Conservation (phyloP, 2,888 invertebrate genomes). For the Eupeodes latifasciatus region DNA sequence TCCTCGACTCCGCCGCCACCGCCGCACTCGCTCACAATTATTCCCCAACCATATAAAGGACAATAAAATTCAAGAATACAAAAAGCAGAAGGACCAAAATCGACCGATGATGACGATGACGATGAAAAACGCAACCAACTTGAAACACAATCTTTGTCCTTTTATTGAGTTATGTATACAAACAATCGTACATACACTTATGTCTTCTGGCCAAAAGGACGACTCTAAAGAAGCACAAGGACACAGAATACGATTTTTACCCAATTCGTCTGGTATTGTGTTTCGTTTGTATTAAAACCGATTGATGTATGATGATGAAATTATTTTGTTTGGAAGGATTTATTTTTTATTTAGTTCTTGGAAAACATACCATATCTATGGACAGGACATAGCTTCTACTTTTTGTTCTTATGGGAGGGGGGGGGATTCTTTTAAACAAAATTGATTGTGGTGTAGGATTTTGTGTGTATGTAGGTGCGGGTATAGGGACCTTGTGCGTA, state of each 20-base stretch:
- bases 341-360: background rate
- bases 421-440: constrained; percentile 4
- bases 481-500: constrained; percentile 2
- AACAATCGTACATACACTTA: too few relatives aligned
- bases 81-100: constrained; percentile 5
- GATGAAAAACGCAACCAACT: constrained; percentile 44
- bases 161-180: constrained; percentile 41
- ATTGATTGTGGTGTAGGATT: constrained; percentile 10
- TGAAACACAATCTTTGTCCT: constrained; percentile 63
- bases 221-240: background rate
- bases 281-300: constrained; percentile 54
- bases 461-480: background rate
- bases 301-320: constrained; percentile 57
- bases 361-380: background rate
- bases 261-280: constrained; percentile 46
- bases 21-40: too few relatives aligned
- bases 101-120: background rate
- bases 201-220: constrained; percentile 9
- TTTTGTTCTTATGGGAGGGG: background rate
- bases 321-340: constrained; percentile 40
- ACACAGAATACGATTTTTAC: constrained; percentile 10
- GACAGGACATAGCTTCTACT: background rate
- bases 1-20: too few relatives aligned
- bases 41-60: background rate
- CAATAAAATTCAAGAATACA: background rate